phyloP scores from a whole-genome alignment of 1,140 invertebrate genomes.

The Vollenhovia emeryi region DNA sequence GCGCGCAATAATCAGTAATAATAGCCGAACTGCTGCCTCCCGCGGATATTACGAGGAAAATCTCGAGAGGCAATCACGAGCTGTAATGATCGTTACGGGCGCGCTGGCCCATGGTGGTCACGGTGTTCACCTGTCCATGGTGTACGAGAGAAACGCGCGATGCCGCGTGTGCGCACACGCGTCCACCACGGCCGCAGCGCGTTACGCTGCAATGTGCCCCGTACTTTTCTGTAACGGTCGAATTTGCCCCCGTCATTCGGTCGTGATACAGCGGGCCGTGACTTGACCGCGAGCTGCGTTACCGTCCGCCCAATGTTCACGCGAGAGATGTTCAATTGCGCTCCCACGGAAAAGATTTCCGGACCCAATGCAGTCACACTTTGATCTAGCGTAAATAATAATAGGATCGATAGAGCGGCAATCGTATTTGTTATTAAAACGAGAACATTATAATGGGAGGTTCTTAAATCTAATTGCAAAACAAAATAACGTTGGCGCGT shows the following conservation, averaged over 20 bases:
- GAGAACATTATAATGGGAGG: no score
- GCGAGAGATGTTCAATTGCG: background rate
- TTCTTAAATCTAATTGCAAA: no score
- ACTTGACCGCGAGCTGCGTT: background rate
- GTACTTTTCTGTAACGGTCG: conserved; percentile 80
- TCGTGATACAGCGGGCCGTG: conserved; percentile 52
- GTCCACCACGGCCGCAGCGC: background rate
- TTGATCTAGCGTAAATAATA: no score
- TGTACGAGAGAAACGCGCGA: background rate
- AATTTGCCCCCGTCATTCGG: conserved; percentile 78
- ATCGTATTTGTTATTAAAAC: no score
- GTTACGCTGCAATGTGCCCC: conserved; percentile 47
- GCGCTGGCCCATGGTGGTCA: conserved; percentile 76
- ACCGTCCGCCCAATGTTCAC: no score
- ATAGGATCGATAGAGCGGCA: no score
- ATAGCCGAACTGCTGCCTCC: background rate
- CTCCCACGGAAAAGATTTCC: no score
- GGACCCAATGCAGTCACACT: no score
- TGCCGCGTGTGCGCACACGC: conserved; percentile 23
- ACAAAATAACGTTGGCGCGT: no score
- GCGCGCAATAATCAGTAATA: conserved; percentile 15
- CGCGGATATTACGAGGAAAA: conserved; percentile 59
- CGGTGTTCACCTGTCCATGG: conserved; percentile 78
- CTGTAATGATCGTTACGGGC: conserved; percentile 77
- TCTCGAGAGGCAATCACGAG: conserved; percentile 75